These are phyloP conservation scores for Sebastes diploproa DNA, from an alignment of 2,797 vertebrate genomes.

Conservation along the genomic window DNA sequence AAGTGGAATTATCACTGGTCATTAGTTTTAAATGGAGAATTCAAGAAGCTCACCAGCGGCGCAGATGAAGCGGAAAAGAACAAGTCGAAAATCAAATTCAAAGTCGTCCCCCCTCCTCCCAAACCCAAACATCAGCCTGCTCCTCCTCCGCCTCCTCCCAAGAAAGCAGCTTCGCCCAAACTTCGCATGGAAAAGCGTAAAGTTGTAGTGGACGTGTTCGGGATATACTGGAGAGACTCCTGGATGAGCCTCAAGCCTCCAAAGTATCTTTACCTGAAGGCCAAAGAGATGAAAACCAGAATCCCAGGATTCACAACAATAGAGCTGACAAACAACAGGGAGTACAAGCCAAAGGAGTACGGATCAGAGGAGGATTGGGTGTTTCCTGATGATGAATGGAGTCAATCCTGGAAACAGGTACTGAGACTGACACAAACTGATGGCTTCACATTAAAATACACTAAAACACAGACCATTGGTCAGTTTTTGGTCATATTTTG, in stretches of 20 bases:
- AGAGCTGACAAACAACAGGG: not conserved
- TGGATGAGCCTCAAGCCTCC: slow-evolving; percentile 76
- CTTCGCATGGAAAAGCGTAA: slow-evolving; percentile 36
- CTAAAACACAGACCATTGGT: too few species aligned
- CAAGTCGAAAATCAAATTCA: slow-evolving; percentile 67
- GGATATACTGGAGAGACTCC: slow-evolving; percentile 69
- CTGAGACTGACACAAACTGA: not conserved
- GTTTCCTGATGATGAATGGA: slow-evolving; percentile 45
- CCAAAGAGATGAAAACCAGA: slow-evolving; percentile 30
- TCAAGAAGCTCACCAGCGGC: slow-evolving; percentile 25
- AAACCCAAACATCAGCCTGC: slow-evolving; percentile 35
- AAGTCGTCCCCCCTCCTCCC: slow-evolving; percentile 68
- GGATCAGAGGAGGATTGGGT: not conserved
- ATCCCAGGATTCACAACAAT: slow-evolving; percentile 32
- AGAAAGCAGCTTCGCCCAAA: slow-evolving; percentile 15
- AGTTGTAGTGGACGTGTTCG: slow-evolving; percentile 72
- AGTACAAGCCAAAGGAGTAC: slow-evolving; percentile 16
- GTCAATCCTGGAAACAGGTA: slow-evolving; percentile 71
- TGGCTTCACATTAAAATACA: not conserved
- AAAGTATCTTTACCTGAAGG: slow-evolving; percentile 59
- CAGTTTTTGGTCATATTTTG: too few species aligned
- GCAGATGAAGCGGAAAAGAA: slow-evolving; percentile 22
- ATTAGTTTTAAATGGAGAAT: slow-evolving; percentile 28
- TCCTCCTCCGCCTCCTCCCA: slow-evolving; percentile 27
- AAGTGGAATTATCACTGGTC: slow-evolving; percentile 71